Conservation (phyloP, 2,888 invertebrate species). For the Drosophila macrospina region DNA sequence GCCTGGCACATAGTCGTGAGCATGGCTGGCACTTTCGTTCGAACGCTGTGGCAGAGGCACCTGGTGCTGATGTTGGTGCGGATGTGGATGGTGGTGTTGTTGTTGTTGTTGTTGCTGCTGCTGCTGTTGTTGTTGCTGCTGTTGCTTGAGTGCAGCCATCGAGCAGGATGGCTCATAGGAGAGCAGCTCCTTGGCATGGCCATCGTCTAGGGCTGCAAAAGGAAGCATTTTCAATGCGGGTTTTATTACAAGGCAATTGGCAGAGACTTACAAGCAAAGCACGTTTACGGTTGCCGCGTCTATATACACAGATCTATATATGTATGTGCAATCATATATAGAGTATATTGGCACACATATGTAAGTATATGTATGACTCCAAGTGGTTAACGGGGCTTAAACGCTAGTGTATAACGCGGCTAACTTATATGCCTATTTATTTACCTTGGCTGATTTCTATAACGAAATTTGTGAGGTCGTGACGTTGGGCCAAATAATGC, state of each 20-base stretch:
- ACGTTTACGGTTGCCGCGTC: conserved; percentile 77
- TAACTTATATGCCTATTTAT: conserved; percentile 49
- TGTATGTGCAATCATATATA: conserved; percentile 47
- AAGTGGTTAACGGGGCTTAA: conserved; percentile 53
- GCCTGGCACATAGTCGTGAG: conserved; percentile 53
- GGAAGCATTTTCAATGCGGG: conserved; percentile 81
- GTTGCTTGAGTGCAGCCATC: conserved; percentile 66
- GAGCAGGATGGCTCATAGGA: conserved; percentile 77
- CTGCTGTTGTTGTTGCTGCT: conserved; percentile 65
- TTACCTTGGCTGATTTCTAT: conserved; percentile 84
- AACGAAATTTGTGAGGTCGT: conserved; percentile 84
- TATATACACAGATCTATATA: conserved; percentile 64
- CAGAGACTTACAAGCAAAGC: conserved; percentile 83
- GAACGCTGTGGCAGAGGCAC: conserved; percentile 76
- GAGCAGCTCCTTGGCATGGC: conserved; percentile 71
- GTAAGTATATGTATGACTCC: conserved; percentile 16
- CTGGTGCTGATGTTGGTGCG: conserved; percentile 57
- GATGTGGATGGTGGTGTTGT: conserved; percentile 46
- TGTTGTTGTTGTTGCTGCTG: conserved; percentile 53
- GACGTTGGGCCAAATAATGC: conserved; percentile 82
- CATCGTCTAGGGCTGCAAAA: conserved; percentile 80
- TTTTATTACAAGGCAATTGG: conserved; percentile 81
- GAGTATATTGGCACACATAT: conserved; percentile 42
- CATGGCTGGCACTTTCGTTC: conserved; percentile 68
- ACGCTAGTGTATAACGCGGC: conserved; percentile 69